Conservation (phyloP, 2,888 invertebrate species). For the Lamellibrachia satsuma region DNA sequence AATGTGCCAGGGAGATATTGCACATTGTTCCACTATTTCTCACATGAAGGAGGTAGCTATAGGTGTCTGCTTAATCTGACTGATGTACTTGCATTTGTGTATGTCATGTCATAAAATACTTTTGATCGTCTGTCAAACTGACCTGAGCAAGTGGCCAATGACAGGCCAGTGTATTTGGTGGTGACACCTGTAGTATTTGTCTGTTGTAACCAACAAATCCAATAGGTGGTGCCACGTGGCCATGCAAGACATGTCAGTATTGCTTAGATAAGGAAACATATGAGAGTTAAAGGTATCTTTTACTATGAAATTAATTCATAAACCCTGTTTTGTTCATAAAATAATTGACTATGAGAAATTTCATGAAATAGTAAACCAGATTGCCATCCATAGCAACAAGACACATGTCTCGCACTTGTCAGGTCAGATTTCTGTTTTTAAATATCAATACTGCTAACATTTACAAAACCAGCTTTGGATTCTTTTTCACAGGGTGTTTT, state of each 20-base stretch:
- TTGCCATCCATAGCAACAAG: too few relatives aligned
- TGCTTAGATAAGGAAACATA: neutral
- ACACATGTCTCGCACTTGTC: neutral
- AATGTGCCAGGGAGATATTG: too few relatives aligned
- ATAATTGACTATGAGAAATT: too few relatives aligned
- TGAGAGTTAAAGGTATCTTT: too few relatives aligned
- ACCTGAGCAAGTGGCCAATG: neutral
- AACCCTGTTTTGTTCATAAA: too few relatives aligned
- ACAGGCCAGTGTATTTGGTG: neutral
- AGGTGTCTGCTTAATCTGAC: neutral
- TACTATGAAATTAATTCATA: too few relatives aligned
- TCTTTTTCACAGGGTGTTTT: slow-evolving; percentile 69
- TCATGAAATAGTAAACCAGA: too few relatives aligned
- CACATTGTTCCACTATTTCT: too few relatives aligned
- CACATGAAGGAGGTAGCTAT: too few relatives aligned
- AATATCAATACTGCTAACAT: neutral
- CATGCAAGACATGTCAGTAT: neutral
- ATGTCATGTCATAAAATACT: neutral
- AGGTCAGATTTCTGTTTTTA: neutral
- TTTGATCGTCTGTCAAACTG: neutral
- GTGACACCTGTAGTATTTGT: neutral
- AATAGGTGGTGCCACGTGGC: neutral
- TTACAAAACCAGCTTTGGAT: neutral
- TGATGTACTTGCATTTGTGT: neutral
- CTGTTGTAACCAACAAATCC: too few relatives aligned